These are phyloP conservation scores for Polyploca ridens DNA, from an alignment of 2,888 invertebrate species.

Conservation along the genomic window DNA sequence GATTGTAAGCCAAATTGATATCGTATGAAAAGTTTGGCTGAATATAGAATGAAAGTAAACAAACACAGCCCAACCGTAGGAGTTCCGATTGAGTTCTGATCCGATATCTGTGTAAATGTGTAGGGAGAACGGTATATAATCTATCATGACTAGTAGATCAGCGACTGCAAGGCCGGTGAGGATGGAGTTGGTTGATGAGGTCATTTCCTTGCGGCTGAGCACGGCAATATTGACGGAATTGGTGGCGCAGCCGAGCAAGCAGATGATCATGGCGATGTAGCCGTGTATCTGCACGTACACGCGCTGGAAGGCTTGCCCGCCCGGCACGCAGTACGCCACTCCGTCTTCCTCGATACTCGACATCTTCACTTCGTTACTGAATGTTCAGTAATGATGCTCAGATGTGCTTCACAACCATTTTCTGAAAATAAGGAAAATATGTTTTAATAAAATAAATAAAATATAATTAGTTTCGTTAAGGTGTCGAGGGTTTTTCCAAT, in stretches of 20 bases:
- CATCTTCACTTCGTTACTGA: constrained; percentile 33
- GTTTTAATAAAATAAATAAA: constrained; percentile 9
- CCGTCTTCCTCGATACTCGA: constrained; percentile 39
- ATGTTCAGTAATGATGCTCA: not conserved
- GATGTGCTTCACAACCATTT: constrained; percentile 18
- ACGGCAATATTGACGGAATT: constrained; percentile 96
- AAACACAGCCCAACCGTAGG: constrained; percentile 92
- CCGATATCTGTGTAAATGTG: constrained; percentile 89
- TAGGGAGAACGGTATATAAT: constrained; percentile 95
- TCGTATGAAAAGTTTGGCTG: constrained; percentile 94
- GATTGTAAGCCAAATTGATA: constrained; percentile 97
- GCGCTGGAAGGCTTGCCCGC: constrained; percentile 84
- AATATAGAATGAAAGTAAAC: constrained; percentile 96
- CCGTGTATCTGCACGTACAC: constrained; percentile 91
- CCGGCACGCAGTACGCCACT: constrained; percentile 79
- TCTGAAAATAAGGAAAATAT: constrained; percentile 21
- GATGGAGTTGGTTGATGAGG: constrained; percentile 95
- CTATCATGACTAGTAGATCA: constrained; percentile 96
- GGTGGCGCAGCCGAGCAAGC: constrained; percentile 94
- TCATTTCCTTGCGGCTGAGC: constrained; percentile 94
- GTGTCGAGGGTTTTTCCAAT: not conserved
- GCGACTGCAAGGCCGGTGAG: constrained; percentile 96
- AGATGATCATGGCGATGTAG: constrained; percentile 93
- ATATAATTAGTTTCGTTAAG: not conserved
- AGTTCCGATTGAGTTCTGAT: constrained; percentile 71